phyloP scores from a whole-genome alignment of 2,797 vertebrate genomes.

The Chrysocyon brachyurus region DNA sequence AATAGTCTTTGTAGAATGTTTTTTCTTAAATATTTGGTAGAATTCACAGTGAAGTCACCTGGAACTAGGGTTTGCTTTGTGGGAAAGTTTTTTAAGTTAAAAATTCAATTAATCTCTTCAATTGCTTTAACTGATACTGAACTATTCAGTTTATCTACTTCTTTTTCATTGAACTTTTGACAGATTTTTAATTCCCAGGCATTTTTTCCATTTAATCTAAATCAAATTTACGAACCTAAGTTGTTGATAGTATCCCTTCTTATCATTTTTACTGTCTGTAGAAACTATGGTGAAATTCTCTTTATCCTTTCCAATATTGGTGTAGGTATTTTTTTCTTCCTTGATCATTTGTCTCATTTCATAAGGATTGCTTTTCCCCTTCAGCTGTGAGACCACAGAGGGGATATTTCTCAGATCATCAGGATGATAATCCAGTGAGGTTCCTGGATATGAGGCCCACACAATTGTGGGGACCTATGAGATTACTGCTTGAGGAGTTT shows the following conservation, averaged over 20 bases:
- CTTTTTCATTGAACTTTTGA: not conserved
- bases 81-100: not conserved
- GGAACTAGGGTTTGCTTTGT: not conserved
- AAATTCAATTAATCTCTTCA: not conserved
- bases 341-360: not conserved
- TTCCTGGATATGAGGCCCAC: not conserved
- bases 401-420: not conserved
- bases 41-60: not conserved
- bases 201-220: not conserved
- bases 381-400: not conserved
- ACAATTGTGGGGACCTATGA: not conserved
- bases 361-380: not conserved
- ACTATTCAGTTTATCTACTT: not conserved
- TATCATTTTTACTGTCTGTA: not conserved
- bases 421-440: not conserved
- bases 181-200: not conserved
- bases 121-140: not conserved
- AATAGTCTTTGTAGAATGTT: not conserved
- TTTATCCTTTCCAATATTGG: not conserved
- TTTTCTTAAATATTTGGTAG: not conserved
- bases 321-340: not conserved
- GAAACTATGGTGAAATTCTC: not conserved
- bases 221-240: not conserved
- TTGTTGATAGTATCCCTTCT: not conserved
- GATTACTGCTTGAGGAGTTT: not conserved